Conservation (phyloP, 2,113 vertebrate genomes). For the Oncorhynchus tshawytscha region DNA sequence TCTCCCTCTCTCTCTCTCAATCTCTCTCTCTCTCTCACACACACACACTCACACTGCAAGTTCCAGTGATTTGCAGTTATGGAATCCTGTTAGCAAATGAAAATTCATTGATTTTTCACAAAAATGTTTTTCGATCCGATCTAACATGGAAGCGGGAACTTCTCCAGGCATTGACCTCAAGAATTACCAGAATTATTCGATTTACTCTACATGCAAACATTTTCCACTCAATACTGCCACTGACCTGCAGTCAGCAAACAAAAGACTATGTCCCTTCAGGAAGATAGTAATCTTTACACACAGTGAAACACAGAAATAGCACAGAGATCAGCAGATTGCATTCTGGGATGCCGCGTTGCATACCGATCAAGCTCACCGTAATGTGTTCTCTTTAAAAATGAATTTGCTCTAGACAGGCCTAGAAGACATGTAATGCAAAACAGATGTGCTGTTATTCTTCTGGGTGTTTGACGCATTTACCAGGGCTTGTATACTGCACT, state of each 20-base stretch:
- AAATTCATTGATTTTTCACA: constrained; percentile 10
- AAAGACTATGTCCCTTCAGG: constrained; percentile 49
- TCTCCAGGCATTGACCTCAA: constrained; percentile 31
- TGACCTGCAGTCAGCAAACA: constrained; percentile 57
- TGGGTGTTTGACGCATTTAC: constrained; percentile 12
- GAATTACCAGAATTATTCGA: constrained; percentile 33
- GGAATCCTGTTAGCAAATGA: constrained; percentile 17
- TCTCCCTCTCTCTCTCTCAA: not conserved
- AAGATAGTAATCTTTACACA: constrained; percentile 56
- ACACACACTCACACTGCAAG: not conserved
- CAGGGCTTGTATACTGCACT: not conserved
- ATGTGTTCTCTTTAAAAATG: constrained; percentile 45
- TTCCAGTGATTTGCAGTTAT: not conserved
- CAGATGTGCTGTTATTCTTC: not conserved
- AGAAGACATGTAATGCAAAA: constrained; percentile 30
- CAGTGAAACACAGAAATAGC: constrained; percentile 57
- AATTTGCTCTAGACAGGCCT: constrained; percentile 46
- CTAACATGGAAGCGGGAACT: constrained; percentile 12
- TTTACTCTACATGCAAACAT: constrained; percentile 40
- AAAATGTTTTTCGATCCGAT: constrained; percentile 5
- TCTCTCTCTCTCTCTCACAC: not conserved
- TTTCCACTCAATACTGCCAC: constrained; percentile 41
- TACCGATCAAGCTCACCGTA: constrained; percentile 61
- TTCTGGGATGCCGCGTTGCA: constrained; percentile 49
- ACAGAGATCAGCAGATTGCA: constrained; percentile 51